Base-by-base conservation (phyloP, 1,140 invertebrate species). In the silkworm (Bombyx mori) region DNA sequence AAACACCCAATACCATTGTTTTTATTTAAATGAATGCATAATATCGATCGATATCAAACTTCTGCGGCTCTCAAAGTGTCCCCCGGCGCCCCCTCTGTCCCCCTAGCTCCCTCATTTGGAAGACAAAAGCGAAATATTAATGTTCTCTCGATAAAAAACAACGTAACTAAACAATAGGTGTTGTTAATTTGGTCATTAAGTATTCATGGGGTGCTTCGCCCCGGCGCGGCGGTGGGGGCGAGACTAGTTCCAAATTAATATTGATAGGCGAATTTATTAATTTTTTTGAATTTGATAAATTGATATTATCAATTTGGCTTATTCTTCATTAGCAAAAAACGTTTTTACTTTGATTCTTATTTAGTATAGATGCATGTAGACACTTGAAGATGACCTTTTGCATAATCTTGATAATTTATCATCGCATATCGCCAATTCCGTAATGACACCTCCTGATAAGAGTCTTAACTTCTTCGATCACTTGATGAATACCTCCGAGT, bases 181-280 rank as follows among this genome's bases (percentile, higher is more conserved):
- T 74, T 80, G 77, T 85, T 85, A 85, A 85, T 85, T 85, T 77
- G 75, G 75, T 85, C 82, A 85, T 86, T 86, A 86, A 68, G 72
- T 66, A 86, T 86, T 83, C 77, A 82, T 77, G 75, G 82, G 74
- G 76, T 70, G 71, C 59, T 58, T 60, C 56, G 44, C 52, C 46
- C 58, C 57, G 46, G 12, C 51, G 9, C 49, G 42, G 42, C 53
- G 56, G 45, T 8, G 7, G 9, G 18, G 44, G 47, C 42, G 44
- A 12, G 43, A n/a, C 44, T 57, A 60, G 62, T 63, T 63, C 18
- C 66, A 69, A 73, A 56, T 56, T 58, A 52, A 58, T 52, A 57
- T 56, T 50, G 47, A 50, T 51, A 58, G 22, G 26, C 26, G 26
- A 35, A 35, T 35, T 35, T 35, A 35, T 35, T 35, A 35, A 35